These are phyloP conservation scores for Callorhinus ursinus DNA, from an alignment of 2,113 vertebrate species.

Conservation along the genomic window DNA sequence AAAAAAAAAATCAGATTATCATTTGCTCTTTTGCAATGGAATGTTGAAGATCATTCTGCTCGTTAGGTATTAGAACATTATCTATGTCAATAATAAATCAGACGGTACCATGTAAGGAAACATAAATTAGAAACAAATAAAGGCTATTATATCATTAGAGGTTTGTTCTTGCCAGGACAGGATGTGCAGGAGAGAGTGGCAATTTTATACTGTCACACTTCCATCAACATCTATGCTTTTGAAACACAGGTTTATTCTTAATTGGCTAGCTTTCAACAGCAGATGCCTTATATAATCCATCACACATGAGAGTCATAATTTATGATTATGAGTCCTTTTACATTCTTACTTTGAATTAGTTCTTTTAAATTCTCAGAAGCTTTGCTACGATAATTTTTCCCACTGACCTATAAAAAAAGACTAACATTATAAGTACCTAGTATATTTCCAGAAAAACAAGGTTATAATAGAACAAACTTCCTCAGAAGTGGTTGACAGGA, in stretches of 20 bases:
- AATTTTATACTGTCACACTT: background rate
- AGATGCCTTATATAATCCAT: background rate
- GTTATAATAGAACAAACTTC: background rate
- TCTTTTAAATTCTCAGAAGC: background rate
- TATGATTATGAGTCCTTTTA: background rate
- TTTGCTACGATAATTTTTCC: background rate
- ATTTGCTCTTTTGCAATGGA: constrained; percentile 1
- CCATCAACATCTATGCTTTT: background rate
- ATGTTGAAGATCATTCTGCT: background rate
- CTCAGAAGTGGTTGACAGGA: constrained; percentile 13
- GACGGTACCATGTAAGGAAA: constrained; percentile 6
- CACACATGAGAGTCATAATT: background rate
- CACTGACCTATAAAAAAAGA: background rate
- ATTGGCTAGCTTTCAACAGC: constrained; percentile 48
- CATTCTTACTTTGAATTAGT: constrained; percentile 14
- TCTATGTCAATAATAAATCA: constrained; percentile 49
- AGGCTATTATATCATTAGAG: background rate
- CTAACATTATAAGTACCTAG: background rate
- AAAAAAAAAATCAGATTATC: background rate
- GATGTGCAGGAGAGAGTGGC: background rate
- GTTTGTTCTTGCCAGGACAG: constrained; percentile 10
- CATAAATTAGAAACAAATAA: constrained; percentile 40
- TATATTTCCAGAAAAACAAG: constrained; percentile 2
- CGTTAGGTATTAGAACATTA: constrained; percentile 4
- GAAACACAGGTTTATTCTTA: constrained; percentile 34